Evolutionary conservation across 2,888 invertebrate genomes (phyloP).

Genomic region (Opisthograptis luteolata): DNA sequence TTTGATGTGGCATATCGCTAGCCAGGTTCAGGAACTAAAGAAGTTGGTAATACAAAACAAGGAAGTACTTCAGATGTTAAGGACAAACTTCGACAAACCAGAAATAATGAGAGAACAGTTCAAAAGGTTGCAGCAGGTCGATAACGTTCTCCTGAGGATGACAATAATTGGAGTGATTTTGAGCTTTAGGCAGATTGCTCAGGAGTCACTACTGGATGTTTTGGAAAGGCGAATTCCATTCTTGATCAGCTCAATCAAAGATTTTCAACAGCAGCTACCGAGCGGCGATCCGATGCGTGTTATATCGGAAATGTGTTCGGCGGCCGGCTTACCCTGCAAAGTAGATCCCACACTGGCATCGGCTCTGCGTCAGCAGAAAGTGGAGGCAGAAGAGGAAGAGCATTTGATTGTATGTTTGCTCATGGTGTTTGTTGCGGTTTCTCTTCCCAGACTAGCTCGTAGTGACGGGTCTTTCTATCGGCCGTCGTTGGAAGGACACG

Average conservation of each 20-base stretch:
- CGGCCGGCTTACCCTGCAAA: conserved; percentile 96
- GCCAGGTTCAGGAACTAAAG: conserved; percentile 98
- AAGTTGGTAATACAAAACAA: conserved; percentile 96
- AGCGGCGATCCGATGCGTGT: conserved; percentile 95
- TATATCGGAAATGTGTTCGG: conserved; percentile 98
- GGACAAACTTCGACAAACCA: conserved; percentile 99
- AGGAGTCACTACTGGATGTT: conserved; percentile 96
- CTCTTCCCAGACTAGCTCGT: conserved; percentile 96
- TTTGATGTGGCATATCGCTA: conserved; percentile 99
- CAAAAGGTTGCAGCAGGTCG: conserved; percentile 94
- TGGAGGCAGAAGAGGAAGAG: conserved; percentile 95
- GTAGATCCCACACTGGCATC: conserved; percentile 97
- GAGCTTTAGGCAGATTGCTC: conserved; percentile 96
- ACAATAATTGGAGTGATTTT: conserved; percentile 99
- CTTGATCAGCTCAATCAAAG: conserved; percentile 96
- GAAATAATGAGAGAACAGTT: conserved; percentile 99
- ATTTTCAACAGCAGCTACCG: conserved; percentile 96
- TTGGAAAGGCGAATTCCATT: conserved; percentile 98
- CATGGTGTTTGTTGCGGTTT: conserved; percentile 99
- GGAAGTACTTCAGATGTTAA: conserved; percentile 93
- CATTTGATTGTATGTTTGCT: conserved; percentile 96
- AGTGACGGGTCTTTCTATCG: conserved; percentile 95
- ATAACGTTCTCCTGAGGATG: conserved; percentile 98
- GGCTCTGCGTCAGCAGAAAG: conserved; percentile 94
- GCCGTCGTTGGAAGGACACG: conserved; percentile 95